phyloP scores from a whole-genome alignment of 1,140 invertebrate genomes.

The Drosophila arawakana region DNA sequence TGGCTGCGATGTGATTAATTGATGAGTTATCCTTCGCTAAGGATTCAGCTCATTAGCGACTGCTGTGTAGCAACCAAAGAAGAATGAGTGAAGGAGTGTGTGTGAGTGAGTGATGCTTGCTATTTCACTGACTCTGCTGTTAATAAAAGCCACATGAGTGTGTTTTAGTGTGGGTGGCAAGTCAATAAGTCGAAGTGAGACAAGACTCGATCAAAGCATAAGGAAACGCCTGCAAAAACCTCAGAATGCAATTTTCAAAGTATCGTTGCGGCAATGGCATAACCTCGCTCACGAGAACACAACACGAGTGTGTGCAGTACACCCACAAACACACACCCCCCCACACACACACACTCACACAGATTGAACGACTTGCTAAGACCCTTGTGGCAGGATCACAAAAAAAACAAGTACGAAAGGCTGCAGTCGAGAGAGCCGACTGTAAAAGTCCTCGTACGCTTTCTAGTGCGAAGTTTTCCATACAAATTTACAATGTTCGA shows the following conservation, averaged over 20 bases:
- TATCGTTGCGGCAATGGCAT: conserved; percentile 60
- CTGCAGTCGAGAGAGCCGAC: too few species aligned
- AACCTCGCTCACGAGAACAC: conserved; percentile 38
- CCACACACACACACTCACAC: conserved; percentile 7
- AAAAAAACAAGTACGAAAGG: too few species aligned
- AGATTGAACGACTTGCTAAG: conserved; percentile 46
- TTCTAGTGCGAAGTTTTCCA: too few species aligned
- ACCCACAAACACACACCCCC: conserved; percentile 8
- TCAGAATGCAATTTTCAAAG: conserved; percentile 76
- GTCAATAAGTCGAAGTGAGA: conserved; percentile 25
- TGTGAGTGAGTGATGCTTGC: conserved; percentile 31
- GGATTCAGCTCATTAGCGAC: conserved; percentile 49
- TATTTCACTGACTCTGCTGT: conserved; percentile 19
- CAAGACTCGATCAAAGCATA: conserved; percentile 39
- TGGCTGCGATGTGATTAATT: conserved; percentile 48
- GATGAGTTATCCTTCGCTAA: conserved; percentile 32
- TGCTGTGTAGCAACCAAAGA: background rate
- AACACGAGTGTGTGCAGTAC: background rate
- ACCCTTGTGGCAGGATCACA: conserved; percentile 22
- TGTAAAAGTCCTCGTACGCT: too few species aligned
- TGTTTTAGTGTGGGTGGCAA: conserved; percentile 1
- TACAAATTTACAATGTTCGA: too few species aligned
- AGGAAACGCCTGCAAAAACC: conserved; percentile 52
- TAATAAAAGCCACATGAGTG: conserved; percentile 8
- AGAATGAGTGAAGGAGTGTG: background rate